Percentiles rank a stretch among this genome's conserved stretches.
phyloP scores from a whole-genome alignment of 2,797 vertebrate species.

The Typhlichthys subterraneus region DNA sequence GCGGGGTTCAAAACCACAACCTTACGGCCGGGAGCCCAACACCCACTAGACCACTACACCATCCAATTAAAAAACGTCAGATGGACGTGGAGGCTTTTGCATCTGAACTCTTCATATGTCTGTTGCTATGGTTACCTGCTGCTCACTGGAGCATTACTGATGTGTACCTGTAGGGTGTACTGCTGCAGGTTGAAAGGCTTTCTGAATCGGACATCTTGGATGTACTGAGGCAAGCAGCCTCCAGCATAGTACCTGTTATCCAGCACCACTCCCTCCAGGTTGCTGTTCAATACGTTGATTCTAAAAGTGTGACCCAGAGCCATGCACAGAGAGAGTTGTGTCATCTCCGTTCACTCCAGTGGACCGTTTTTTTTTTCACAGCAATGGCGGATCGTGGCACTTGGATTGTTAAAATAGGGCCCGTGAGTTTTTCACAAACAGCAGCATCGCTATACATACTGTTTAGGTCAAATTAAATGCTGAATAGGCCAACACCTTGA shows the following conservation, averaged over 20 bases:
- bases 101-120: too few species aligned
- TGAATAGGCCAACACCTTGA: too few species aligned
- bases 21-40: not conserved
- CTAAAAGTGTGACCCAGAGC: slow-evolving; percentile 58
- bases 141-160: not conserved
- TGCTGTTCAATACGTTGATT: slow-evolving; percentile 86
- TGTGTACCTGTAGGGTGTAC: slow-evolving; percentile 54
- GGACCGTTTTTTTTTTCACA: too few species aligned
- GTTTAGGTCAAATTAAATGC: too few species aligned
- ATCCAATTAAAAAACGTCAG: too few species aligned
- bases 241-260: slow-evolving; percentile 92
- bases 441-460: too few species aligned
- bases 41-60: too few species aligned
- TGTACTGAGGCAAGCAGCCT: slow-evolving; percentile 85
- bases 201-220: slow-evolving; percentile 84
- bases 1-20: not conserved
- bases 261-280: slow-evolving; percentile 86
- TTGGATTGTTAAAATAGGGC: too few species aligned
- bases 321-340: not conserved
- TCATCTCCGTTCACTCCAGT: not conserved
- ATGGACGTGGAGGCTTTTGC: too few species aligned
- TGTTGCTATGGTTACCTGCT: too few species aligned
- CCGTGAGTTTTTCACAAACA: too few species aligned
- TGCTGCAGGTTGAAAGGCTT: slow-evolving; percentile 86
- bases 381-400: too few species aligned